Percentiles rank a stretch among this genome's conserved stretches.
Evolutionary conservation across 1,140 invertebrate species (phyloP).

Genomic region (Orussus abietinus): DNA sequence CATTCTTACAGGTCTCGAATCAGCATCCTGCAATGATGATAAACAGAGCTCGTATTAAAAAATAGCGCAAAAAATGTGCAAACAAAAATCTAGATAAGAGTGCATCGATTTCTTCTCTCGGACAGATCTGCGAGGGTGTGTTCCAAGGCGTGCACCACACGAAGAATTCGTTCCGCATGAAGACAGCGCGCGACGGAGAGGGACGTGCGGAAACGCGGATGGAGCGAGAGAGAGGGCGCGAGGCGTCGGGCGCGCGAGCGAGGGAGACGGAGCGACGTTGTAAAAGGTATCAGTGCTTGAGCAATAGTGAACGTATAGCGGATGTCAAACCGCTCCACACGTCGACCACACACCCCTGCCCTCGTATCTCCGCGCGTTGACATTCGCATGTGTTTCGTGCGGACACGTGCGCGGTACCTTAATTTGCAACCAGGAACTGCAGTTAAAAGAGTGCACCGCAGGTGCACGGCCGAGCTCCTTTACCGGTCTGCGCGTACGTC

Average conservation of each 20-base stretch:
- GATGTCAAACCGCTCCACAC: conserved; percentile 38
- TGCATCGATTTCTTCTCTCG: too few relatives aligned
- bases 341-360: conserved; percentile 25
- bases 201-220: conserved; percentile 1
- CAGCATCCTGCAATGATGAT: too few relatives aligned
- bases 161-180: conserved; percentile 32
- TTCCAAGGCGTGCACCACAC: conserved; percentile 37
- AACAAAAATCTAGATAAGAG: too few relatives aligned
- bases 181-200: conserved; percentile 6
- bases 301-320: conserved; percentile 48
- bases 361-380: conserved; percentile 22
- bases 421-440: conserved; percentile 21
- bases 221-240: conserved; percentile 4
- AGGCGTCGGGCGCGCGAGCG: background rate
- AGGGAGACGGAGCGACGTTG: conserved; percentile 29
- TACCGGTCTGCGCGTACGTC: too few relatives aligned
- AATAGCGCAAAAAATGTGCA: too few relatives aligned
- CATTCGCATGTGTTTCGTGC: conserved; percentile 24
- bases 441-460: too few relatives aligned
- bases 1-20: too few relatives aligned
- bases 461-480: too few relatives aligned
- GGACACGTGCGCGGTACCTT: conserved; percentile 10
- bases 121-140: conserved; percentile 42
- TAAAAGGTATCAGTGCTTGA: conserved; percentile 38
- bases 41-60: too few relatives aligned